Evolutionary conservation across 2,797 vertebrate species (phyloP), one percentile per base, ranked within the genome.

Genomic region (Xiphophorus birchmanni): DNA sequence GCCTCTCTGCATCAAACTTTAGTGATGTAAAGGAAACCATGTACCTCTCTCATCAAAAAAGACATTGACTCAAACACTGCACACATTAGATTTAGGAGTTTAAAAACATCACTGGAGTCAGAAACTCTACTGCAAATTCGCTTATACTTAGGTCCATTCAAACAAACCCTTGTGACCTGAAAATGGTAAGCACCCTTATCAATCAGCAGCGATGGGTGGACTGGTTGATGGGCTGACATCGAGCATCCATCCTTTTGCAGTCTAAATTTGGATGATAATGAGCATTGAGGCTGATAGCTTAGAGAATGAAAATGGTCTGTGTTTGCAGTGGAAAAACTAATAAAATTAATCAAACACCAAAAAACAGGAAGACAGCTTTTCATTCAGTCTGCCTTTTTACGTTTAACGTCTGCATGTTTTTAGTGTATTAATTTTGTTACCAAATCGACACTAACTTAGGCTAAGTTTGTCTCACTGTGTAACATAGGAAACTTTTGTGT

Each of bases 211-310:
- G 74, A 17, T 32, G 76, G 73, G 87, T 44, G 77, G 79, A 74
- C 11, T 45, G 84, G 77, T 90, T 80, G 80, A 87, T 90, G 82
- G 37, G 73, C 78, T 75, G 89, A 82, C 72, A 15, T 12, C 37
- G 2, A 77, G 78, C 91, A 94, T 94, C 91, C 88, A 89, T 93
- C 93, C 91, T 87, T 77, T 84, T 87, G 85, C 78, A 48, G 84
- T 54, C 91, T 92, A 92, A 91, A 93, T 93, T 77, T 89, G 85
- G 91, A 76, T 74, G 84, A 90, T 93, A 91, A 93, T 67, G 76
- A 89, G 87, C 82, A 87, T 90, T 71, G 79, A 82, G 40, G 78
- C 77, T 83, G 77, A 86, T 77, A 82, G 69, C 80, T 50, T 44
- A 84, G 87, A 83, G 84, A 83, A 91, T 91, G 88, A 91, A 81